These are phyloP conservation scores for Acleris cristana DNA, from an alignment of 2,888 invertebrate genomes.

Conservation along the genomic window DNA sequence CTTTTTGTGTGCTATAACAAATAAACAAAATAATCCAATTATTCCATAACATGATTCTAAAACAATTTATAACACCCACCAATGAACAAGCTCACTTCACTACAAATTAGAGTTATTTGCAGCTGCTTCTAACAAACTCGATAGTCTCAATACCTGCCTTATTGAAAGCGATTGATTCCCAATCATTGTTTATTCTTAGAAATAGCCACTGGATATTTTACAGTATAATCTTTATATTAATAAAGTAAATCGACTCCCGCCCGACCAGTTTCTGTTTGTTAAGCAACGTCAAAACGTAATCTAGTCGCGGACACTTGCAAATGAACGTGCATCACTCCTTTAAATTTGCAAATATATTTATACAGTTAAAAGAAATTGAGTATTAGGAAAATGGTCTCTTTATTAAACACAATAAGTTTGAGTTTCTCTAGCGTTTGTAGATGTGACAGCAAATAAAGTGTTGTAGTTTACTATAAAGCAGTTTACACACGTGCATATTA, in stretches of 20 bases:
- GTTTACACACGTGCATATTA: constrained; percentile 17
- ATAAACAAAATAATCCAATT: no score
- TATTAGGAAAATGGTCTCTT: constrained; percentile 17
- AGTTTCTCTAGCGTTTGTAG: constrained; percentile 15
- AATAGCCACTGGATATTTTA: constrained; percentile 40
- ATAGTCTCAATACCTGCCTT: constrained; percentile 10
- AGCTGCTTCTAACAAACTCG: constrained; percentile 6
- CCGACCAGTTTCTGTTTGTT: constrained; percentile 63
- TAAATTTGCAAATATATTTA: constrained; percentile 36
- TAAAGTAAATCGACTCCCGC: constrained; percentile 59
- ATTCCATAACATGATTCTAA: no score
- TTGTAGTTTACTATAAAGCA: constrained; percentile 34
- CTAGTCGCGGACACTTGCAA: constrained; percentile 70
- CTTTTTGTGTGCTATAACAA: no score
- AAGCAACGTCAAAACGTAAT: constrained; percentile 69
- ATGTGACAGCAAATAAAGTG: constrained; percentile 29
- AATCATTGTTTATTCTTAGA: constrained; percentile 26
- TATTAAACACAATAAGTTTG: constrained; percentile 28
- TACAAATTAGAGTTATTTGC: constrained; percentile 3
- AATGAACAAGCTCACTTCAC: background rate
- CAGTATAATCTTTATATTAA: constrained; percentile 58
- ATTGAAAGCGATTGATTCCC: constrained; percentile 31
- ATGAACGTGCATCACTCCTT: constrained; percentile 65
- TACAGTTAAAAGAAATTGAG: constrained; percentile 10
- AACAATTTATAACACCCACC: no score